These are phyloP conservation scores for Hemicrepidius hirtus DNA, from an alignment of 2,888 invertebrate genomes.

Conservation along the genomic window DNA sequence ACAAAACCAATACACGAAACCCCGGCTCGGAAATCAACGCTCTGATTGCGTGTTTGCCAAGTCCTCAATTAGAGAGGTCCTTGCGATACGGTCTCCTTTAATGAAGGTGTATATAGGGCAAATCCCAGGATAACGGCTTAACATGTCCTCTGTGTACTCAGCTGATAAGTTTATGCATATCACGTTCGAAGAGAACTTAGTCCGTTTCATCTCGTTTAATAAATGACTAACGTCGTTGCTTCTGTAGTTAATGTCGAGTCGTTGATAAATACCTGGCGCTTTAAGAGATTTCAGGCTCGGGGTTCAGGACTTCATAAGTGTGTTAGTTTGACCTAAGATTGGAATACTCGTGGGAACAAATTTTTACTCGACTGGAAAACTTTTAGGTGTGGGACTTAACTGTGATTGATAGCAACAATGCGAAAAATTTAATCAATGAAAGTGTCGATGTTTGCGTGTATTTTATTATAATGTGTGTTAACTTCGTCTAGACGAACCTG, in stretches of 20 bases:
- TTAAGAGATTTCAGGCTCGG: neutral
- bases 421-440: conserved; percentile 24
- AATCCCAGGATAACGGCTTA: conserved; percentile 53
- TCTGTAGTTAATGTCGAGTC: conserved; percentile 14
- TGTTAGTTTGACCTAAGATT: conserved; percentile 5
- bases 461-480: conserved; percentile 17
- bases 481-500: conserved; percentile 36
- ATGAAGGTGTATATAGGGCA: conserved; percentile 58
- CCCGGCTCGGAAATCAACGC: conserved; percentile 54
- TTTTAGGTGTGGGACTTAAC: conserved; percentile 4
- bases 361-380: conserved; percentile 15
- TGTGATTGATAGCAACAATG: conserved; percentile 24
- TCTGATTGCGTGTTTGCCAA: conserved; percentile 57
- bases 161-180: conserved; percentile 54
- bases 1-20: conserved; percentile 51
- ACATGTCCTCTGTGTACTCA: conserved; percentile 53
- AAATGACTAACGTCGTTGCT: conserved; percentile 41
- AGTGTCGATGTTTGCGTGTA: conserved; percentile 24
- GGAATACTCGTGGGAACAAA: neutral
- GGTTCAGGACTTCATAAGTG: neutral
- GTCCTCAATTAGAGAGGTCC: conserved; percentile 58
- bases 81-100: conserved; percentile 55
- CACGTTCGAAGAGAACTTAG: conserved; percentile 48
- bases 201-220: conserved; percentile 46
- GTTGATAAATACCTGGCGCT: conserved; percentile 28